Percentiles rank a stretch among this genome's conserved stretches.
Conservation (phyloP, 2,888 invertebrate species). For the Phaedon cochleariae region DNA sequence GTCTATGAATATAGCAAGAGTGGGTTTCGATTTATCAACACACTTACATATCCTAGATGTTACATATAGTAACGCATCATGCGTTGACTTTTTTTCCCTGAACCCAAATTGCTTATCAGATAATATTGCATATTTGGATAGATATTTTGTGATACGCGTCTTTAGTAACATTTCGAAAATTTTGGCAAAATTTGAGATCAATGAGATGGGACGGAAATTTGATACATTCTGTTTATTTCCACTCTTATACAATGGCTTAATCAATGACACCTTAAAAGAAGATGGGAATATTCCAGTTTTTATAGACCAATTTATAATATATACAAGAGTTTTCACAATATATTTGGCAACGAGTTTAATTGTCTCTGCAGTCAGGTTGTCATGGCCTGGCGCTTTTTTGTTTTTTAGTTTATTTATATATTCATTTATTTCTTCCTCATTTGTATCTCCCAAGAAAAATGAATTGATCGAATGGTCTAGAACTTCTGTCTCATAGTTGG, state of each 20-base stretch:
- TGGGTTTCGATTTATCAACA: slow-evolving; percentile 1
- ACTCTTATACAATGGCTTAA: neutral
- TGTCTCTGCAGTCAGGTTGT: neutral
- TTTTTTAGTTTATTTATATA: neutral
- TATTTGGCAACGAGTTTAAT: neutral
- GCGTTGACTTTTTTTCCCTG: neutral
- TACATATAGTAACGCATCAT: neutral
- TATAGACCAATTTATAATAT: slow-evolving; percentile 5
- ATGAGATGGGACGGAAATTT: neutral
- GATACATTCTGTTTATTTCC: neutral
- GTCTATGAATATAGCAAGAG: neutral
- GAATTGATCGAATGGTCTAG: neutral
- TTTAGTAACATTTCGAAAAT: slow-evolving; percentile 7
- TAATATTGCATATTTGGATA: neutral
- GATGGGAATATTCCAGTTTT: neutral
- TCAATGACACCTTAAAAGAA: neutral
- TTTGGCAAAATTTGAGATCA: slow-evolving; percentile 13
- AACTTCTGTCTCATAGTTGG: neutral
- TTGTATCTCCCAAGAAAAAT: neutral
- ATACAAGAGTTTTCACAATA: slow-evolving; percentile 5
- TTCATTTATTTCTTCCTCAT: neutral
- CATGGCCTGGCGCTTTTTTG: neutral
- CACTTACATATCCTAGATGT: neutral
- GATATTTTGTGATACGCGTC: neutral
- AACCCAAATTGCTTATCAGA: slow-evolving; percentile 1